These are phyloP conservation scores for Allobates femoralis DNA, from an alignment of 2,797 vertebrate species.

Conservation along the genomic window DNA sequence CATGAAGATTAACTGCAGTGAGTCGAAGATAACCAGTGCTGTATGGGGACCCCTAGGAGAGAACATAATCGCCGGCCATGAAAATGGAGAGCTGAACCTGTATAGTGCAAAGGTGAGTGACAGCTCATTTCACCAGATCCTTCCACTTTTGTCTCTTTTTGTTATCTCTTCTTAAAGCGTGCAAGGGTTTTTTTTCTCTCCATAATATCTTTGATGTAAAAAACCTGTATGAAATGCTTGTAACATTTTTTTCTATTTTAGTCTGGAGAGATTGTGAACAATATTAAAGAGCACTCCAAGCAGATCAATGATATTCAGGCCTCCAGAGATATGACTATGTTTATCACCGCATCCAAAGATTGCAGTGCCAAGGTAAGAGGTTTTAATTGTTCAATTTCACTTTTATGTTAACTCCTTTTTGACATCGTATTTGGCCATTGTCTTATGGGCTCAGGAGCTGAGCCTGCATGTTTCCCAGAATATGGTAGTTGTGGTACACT, in stretches of 20 bases:
- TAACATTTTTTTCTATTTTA: constrained; percentile 63
- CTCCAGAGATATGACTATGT: constrained; percentile 93
- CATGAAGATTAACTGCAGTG: constrained; percentile 87
- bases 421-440: too few relatives aligned
- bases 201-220: too few relatives aligned
- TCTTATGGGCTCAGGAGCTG: too few relatives aligned
- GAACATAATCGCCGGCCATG: constrained; percentile 92
- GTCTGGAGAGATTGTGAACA: constrained; percentile 91
- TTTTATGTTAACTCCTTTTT: neutral
- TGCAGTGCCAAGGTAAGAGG: constrained; percentile 88
- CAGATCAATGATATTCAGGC: constrained; percentile 98
- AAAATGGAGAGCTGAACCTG: constrained; percentile 95
- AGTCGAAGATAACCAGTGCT: constrained; percentile 95
- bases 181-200: too few relatives aligned
- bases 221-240: neutral
- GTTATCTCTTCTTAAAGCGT: too few relatives aligned
- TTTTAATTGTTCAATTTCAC: neutral
- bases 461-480: too few relatives aligned
- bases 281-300: constrained; percentile 90
- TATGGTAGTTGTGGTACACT: too few relatives aligned
- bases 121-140: neutral
- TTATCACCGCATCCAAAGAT: constrained; percentile 96
- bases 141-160: too few relatives aligned
- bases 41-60: constrained; percentile 97
- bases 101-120: constrained; percentile 91